phyloP scores from a whole-genome alignment of 2,113 vertebrate species.

The Pelvicachromis taeniatus region DNA sequence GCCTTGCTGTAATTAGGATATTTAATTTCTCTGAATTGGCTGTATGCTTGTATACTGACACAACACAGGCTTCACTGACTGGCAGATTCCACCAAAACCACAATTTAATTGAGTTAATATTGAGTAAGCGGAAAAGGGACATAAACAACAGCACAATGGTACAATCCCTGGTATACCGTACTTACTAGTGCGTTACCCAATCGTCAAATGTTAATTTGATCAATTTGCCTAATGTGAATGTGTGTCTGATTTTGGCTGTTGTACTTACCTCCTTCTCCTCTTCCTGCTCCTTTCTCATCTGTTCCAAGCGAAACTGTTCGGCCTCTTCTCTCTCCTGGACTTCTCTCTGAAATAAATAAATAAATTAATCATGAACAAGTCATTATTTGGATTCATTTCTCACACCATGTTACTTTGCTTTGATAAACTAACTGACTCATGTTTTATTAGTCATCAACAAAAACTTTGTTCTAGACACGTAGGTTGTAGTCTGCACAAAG shows the following conservation, averaged over 20 bases:
- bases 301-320: slow-evolving; percentile 92
- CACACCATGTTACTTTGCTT: neutral
- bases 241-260: neutral
- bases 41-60: neutral
- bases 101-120: slow-evolving; percentile 43
- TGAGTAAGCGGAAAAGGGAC: neutral
- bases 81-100: slow-evolving; percentile 32
- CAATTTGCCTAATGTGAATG: neutral
- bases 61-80: neutral
- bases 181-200: neutral
- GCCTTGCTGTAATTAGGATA: slow-evolving; percentile 49
- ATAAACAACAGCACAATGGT: neutral
- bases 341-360: slow-evolving; percentile 81
- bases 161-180: neutral
- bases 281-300: slow-evolving; percentile 93
- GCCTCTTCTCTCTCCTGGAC: slow-evolving; percentile 96
- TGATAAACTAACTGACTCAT: neutral
- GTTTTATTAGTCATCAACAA: neutral
- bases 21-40: slow-evolving; percentile 13
- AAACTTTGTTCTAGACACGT: neutral
- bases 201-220: neutral
- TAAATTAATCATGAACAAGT: neutral
- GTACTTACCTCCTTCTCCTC: slow-evolving; percentile 91
- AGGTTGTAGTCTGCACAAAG: neutral
- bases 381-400: neutral